Percentiles rank a stretch among this genome's conserved stretches.
These are phyloP conservation scores for Jordanella pulchra DNA, from an alignment of 2,797 vertebrate species.

Conservation along the genomic window DNA sequence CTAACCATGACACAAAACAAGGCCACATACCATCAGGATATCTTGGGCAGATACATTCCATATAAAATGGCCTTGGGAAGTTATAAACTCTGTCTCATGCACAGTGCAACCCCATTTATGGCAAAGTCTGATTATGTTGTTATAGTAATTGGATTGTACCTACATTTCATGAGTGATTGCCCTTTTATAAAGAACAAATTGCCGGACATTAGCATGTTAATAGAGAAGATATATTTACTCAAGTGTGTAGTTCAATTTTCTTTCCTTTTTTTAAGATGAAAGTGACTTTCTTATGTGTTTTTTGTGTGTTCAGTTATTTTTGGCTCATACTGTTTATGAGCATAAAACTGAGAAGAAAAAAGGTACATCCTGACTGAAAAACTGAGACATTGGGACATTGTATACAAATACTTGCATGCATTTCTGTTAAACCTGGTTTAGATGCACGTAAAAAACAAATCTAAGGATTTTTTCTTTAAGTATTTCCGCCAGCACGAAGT, in stretches of 20 bases:
- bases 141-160: background rate
- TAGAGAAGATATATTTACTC: background rate
- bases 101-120: background rate
- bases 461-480: background rate
- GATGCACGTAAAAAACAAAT: too few relatives aligned
- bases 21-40: background rate
- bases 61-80: background rate
- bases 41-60: background rate
- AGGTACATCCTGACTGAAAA: background rate
- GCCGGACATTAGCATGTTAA: background rate
- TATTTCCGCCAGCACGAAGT: background rate
- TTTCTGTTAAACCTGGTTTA: too few relatives aligned
- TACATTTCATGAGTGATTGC: background rate
- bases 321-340: background rate
- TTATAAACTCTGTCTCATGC: background rate
- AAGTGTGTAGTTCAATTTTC: background rate
- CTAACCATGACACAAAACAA: conserved; percentile 2
- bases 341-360: background rate
- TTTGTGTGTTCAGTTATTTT: background rate
- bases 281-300: background rate
- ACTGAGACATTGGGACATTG: background rate
- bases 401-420: too few relatives aligned
- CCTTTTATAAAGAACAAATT: background rate
- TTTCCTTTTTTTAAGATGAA: too few relatives aligned
- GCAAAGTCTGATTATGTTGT: background rate